A percentile compares a stretch with the other conserved stretches of the same genome.
phyloP scores from a whole-genome alignment of 1,140 invertebrate genomes.

The roundworm (Caenorhabditis elegans) region DNA sequence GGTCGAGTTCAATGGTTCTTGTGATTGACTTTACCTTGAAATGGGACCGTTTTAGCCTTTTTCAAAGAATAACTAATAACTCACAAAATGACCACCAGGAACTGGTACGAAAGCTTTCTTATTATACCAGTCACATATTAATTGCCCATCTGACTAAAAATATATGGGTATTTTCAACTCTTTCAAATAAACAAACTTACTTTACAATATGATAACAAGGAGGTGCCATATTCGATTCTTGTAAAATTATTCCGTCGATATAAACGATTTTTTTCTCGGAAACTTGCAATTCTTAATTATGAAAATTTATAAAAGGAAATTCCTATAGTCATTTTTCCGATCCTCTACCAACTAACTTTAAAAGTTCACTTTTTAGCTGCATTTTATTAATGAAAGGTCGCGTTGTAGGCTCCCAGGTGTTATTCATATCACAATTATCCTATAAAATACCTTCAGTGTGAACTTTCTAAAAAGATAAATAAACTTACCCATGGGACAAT shows the following conservation, averaged over 20 bases:
- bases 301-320: too few species aligned
- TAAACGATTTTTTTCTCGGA: background rate
- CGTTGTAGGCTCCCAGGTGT: background rate
- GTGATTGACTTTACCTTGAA: constrained; percentile 9
- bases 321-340: too few species aligned
- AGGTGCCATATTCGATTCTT: background rate
- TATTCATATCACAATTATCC: constrained; percentile 21
- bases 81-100: background rate
- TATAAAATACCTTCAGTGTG: background rate
- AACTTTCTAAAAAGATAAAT: background rate
- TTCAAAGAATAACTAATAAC: background rate
- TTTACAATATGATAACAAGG: background rate
- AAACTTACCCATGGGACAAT: background rate
- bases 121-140: too few species aligned
- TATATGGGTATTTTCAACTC: too few species aligned
- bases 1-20: background rate
- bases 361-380: background rate
- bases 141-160: too few species aligned
- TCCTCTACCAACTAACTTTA: background rate
- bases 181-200: too few species aligned
- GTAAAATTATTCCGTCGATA: background rate
- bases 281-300: background rate
- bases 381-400: background rate
- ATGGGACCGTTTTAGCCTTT: too few species aligned
- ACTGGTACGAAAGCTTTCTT: background rate